phyloP scores from a whole-genome alignment of 1,140 invertebrate species.

The Trichogramma pretiosum region DNA sequence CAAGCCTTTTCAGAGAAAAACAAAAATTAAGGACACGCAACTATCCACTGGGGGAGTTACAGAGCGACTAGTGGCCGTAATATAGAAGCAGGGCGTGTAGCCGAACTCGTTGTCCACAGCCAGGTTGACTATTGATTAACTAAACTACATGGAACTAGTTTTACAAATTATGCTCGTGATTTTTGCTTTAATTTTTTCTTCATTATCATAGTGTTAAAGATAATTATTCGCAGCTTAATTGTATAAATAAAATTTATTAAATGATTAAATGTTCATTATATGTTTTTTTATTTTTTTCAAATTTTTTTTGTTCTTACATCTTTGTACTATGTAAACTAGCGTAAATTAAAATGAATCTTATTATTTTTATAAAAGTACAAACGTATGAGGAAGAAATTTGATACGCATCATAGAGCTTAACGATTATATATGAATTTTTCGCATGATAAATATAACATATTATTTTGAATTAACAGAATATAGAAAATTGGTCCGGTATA shows the following conservation, averaged over 20 bases:
- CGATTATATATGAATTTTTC: conserved; percentile 1
- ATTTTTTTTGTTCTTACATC: conserved; percentile 27
- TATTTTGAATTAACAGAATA: too few relatives aligned
- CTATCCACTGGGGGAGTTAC: conserved; percentile 77
- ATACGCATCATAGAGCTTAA: background rate
- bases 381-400: conserved; percentile 18
- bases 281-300: conserved; percentile 10
- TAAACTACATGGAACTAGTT: conserved; percentile 26
- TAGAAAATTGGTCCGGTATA: too few relatives aligned
- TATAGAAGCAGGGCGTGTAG: conserved; percentile 95
- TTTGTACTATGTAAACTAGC: conserved; percentile 27
- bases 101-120: conserved; percentile 85
- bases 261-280: conserved; percentile 4
- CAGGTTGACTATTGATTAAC: conserved; percentile 58
- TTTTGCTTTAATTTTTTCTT: conserved; percentile 37
- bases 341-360: conserved; percentile 25
- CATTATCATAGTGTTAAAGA: too few relatives aligned
- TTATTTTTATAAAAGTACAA: conserved; percentile 26
- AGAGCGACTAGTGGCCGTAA: conserved; percentile 92
- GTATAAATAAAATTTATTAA: too few relatives aligned
- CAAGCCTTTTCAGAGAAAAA: too few relatives aligned
- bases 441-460: background rate
- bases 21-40: too few relatives aligned
- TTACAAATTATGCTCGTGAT: conserved; percentile 40
- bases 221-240: too few relatives aligned